Conservation (phyloP, 2,797 vertebrate genomes). For the Channallabes apus region DNA sequence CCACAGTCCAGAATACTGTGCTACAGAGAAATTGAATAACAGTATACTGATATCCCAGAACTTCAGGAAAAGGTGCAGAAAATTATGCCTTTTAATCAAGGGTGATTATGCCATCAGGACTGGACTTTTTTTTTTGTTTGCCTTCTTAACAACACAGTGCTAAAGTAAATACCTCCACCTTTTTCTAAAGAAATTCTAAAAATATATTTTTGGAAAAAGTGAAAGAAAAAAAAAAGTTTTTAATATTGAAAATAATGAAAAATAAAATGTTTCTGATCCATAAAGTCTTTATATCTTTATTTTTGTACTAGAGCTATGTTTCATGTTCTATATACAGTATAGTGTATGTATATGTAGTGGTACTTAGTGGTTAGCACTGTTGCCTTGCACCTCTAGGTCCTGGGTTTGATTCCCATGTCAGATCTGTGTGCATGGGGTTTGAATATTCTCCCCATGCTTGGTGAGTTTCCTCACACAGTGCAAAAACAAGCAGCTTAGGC, state of each 20-base stretch:
- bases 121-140: neutral
- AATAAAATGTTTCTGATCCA: neutral
- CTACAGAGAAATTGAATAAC: neutral
- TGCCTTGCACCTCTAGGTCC: too few relatives aligned
- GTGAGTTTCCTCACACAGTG: too few relatives aligned
- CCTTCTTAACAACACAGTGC: neutral
- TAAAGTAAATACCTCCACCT: neutral
- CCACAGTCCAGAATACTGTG: neutral
- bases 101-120: neutral
- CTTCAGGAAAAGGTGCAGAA: neutral
- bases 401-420: too few relatives aligned
- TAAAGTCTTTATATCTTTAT: neutral
- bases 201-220: neutral
- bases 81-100: neutral
- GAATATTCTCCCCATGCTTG: too few relatives aligned
- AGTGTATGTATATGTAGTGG: too few relatives aligned
- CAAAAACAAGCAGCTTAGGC: too few relatives aligned
- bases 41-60: too few relatives aligned
- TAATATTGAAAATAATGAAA: neutral
- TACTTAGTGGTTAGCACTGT: too few relatives aligned
- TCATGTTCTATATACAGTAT: too few relatives aligned
- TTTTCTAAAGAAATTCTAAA: neutral
- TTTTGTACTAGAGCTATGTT: neutral
- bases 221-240: too few relatives aligned
- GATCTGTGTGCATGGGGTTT: too few relatives aligned